Conservation (phyloP, 2,797 vertebrate species). For the Heliangelus exortis region DNA sequence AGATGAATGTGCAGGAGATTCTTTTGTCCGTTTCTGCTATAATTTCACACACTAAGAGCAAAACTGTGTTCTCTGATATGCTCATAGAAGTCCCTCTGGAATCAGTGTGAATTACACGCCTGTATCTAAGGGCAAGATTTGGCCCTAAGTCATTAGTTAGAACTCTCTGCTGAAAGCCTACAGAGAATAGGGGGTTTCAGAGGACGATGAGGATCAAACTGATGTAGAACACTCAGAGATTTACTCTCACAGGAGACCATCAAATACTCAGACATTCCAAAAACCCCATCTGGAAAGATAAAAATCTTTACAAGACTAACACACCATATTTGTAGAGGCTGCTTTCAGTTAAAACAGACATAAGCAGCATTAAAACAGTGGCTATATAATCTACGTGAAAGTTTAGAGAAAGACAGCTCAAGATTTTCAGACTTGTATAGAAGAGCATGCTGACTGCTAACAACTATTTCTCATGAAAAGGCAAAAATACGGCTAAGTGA, state of each 20-base stretch:
- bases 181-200: slow-evolving; percentile 44
- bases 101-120: slow-evolving; percentile 41
- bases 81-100: slow-evolving; percentile 49
- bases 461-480: not conserved
- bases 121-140: slow-evolving; percentile 63
- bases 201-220: slow-evolving; percentile 65
- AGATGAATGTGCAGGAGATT: slow-evolving; percentile 70
- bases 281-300: slow-evolving; percentile 9
- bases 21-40: slow-evolving; percentile 60
- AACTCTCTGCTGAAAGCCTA: slow-evolving; percentile 51
- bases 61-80: slow-evolving; percentile 53
- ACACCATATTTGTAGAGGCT: not conserved
- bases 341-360: not conserved
- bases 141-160: slow-evolving; percentile 77
- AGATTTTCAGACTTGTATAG: not conserved
- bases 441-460: not conserved
- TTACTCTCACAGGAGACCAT: slow-evolving; percentile 30
- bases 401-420: not conserved
- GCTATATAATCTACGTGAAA: not conserved
- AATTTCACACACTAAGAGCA: slow-evolving; percentile 59
- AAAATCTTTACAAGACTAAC: not conserved
- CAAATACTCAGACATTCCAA: slow-evolving; percentile 30
- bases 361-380: not conserved
- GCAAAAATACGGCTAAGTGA: not conserved
- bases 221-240: slow-evolving; percentile 42